Evolutionary conservation across 2,888 invertebrate species (phyloP).

Genomic region (Cheilosia soror): DNA sequence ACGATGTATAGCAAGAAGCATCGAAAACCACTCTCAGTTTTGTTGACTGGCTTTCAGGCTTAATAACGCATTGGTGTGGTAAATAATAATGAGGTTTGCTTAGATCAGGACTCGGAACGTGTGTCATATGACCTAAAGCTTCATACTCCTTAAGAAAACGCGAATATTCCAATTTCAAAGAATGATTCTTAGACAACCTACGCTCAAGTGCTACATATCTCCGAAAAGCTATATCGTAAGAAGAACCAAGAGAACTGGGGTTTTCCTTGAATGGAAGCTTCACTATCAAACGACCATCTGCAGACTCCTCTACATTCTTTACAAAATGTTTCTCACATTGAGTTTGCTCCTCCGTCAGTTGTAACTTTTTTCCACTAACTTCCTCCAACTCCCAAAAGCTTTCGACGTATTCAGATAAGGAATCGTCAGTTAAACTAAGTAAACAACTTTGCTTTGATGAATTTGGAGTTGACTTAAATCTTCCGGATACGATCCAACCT

Average conservation of each 20-base stretch:
- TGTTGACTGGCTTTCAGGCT: constrained; percentile 46
- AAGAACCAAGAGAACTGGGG: constrained; percentile 5
- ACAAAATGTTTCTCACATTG: constrained; percentile 21
- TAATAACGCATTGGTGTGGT: background rate
- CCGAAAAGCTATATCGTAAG: background rate
- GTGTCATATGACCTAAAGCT: background rate
- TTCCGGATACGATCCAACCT: constrained; percentile 47
- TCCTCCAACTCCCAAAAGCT: background rate
- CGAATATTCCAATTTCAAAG: background rate
- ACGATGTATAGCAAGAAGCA: constrained; percentile 26
- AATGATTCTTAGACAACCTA: background rate
- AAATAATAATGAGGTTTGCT: background rate
- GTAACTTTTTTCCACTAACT: constrained; percentile 11
- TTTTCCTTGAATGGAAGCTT: background rate
- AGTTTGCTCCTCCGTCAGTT: constrained; percentile 34
- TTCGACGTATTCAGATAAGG: constrained; percentile 27
- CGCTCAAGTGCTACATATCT: background rate
- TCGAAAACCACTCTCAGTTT: constrained; percentile 35
- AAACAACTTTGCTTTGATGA: background rate
- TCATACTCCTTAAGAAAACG: background rate
- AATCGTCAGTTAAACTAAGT: background rate
- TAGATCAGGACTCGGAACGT: background rate
- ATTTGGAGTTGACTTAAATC: background rate
- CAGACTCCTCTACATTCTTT: background rate
- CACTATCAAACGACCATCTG: constrained; percentile 2